Conservation (phyloP, 2,888 invertebrate genomes). For the Zygothrica quintamaculata region DNA sequence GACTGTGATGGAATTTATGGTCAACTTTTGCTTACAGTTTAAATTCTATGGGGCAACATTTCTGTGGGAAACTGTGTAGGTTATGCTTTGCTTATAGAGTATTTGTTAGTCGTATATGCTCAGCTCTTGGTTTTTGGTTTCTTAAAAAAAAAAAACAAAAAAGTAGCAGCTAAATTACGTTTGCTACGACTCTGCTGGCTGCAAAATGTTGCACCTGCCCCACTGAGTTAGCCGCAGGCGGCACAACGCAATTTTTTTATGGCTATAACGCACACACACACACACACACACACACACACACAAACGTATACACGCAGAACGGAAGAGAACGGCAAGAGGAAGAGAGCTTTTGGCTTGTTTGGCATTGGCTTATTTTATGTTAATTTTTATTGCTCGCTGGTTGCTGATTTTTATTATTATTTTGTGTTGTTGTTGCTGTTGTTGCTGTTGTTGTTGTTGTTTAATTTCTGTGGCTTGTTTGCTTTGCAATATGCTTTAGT, state of each 20-base stretch:
- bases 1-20: too few species aligned
- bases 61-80: too few species aligned
- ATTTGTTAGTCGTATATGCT: constrained; percentile 1
- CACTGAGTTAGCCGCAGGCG: constrained; percentile 33
- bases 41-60: too few species aligned
- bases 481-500: constrained; percentile 26
- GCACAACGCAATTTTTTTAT: constrained; percentile 49
- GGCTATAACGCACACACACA: constrained; percentile 20
- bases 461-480: constrained; percentile 31
- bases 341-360: constrained; percentile 27
- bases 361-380: constrained; percentile 68
- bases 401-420: constrained; percentile 64
- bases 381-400: constrained; percentile 71
- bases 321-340: constrained; percentile 1
- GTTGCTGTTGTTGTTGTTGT: constrained; percentile 20
- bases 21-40: too few species aligned
- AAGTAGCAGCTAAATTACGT: constrained; percentile 8
- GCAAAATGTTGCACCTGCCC: constrained; percentile 48
- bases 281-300: constrained; percentile 1
- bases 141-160: too few species aligned
- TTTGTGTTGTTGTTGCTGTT: constrained; percentile 39
- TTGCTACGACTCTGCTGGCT: constrained; percentile 18
- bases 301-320: constrained; percentile 8
- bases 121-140: too few species aligned
- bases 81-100: too few species aligned